Evolutionary conservation across 1,140 invertebrate genomes (phyloP).

Genomic region (Dufourea novaeangliae): DNA sequence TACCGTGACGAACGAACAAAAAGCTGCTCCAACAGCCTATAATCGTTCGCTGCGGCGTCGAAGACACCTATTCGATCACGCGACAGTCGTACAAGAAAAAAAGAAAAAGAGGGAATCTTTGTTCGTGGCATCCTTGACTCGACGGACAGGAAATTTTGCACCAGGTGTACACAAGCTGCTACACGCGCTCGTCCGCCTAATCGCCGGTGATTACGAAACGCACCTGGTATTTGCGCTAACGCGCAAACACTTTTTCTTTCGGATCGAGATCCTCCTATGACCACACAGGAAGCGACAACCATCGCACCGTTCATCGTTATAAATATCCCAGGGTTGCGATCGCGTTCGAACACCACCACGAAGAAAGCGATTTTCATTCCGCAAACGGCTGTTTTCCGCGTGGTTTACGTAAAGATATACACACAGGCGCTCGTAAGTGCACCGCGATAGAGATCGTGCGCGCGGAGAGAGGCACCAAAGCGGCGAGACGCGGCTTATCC

Average conservation of each 20-base stretch:
- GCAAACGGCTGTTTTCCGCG: slow-evolving; percentile 12
- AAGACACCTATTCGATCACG: slow-evolving; percentile 5
- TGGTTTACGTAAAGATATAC: slow-evolving; percentile 24
- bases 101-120: slow-evolving; percentile 2
- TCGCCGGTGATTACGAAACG: slow-evolving; percentile 52
- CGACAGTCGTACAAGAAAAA: not conserved
- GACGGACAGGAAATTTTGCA: slow-evolving; percentile 25
- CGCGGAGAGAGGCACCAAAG: too few species aligned
- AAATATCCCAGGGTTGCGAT: slow-evolving; percentile 52
- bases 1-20: not conserved
- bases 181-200: slow-evolving; percentile 27
- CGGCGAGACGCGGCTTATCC: slow-evolving; percentile 35
- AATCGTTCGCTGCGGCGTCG: not conserved
- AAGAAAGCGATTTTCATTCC: slow-evolving; percentile 23
- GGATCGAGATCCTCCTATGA: slow-evolving; percentile 44
- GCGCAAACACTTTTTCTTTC: slow-evolving; percentile 10
- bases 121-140: slow-evolving; percentile 64
- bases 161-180: not conserved
- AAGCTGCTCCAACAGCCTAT: not conserved
- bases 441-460: slow-evolving; percentile 56
- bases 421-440: slow-evolving; percentile 29
- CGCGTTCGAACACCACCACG: not conserved
- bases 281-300: slow-evolving; percentile 65
- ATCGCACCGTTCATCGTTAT: slow-evolving; percentile 64
- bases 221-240: slow-evolving; percentile 24